Conservation (phyloP, 2,888 invertebrate species). For the Ormyrus labotus region DNA sequence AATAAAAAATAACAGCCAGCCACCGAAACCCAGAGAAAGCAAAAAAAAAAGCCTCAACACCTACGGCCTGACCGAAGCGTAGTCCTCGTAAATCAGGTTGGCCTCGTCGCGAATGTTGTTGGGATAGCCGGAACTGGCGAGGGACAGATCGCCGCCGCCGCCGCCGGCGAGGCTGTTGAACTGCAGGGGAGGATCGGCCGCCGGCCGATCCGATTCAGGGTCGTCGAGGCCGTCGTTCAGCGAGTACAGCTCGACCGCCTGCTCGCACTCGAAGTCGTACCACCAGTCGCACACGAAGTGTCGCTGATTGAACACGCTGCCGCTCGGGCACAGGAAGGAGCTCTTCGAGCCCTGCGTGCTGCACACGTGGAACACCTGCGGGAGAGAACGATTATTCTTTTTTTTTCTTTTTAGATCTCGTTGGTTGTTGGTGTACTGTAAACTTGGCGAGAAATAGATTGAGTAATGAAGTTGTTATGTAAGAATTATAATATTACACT, state of each 20-base stretch:
- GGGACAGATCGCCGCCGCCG: constrained; percentile 59
- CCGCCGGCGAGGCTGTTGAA: constrained; percentile 49
- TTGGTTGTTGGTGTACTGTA: too few relatives aligned
- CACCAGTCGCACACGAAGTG: constrained; percentile 79
- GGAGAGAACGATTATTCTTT: background rate
- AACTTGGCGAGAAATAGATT: too few relatives aligned
- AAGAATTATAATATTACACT: too few relatives aligned
- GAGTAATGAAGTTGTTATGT: too few relatives aligned
- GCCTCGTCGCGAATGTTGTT: constrained; percentile 48
- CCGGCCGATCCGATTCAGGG: background rate
- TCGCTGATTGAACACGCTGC: constrained; percentile 78
- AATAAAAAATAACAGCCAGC: too few relatives aligned
- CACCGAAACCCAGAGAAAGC: background rate
- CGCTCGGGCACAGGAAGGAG: constrained; percentile 78
- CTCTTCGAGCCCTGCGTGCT: constrained; percentile 75
- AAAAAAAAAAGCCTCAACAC: background rate
- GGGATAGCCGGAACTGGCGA: constrained; percentile 62
- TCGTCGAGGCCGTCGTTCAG: constrained; percentile 59
- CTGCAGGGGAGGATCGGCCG: constrained; percentile 6
- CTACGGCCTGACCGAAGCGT: constrained; percentile 29
- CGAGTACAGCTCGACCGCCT: constrained; percentile 61
- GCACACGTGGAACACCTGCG: constrained; percentile 78
- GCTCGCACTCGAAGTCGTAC: constrained; percentile 77
- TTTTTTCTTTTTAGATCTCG: too few relatives aligned
- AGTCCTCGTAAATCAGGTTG: constrained; percentile 51